phyloP scores from a whole-genome alignment of 2,113 vertebrate genomes.

The Willisornis vidua region DNA sequence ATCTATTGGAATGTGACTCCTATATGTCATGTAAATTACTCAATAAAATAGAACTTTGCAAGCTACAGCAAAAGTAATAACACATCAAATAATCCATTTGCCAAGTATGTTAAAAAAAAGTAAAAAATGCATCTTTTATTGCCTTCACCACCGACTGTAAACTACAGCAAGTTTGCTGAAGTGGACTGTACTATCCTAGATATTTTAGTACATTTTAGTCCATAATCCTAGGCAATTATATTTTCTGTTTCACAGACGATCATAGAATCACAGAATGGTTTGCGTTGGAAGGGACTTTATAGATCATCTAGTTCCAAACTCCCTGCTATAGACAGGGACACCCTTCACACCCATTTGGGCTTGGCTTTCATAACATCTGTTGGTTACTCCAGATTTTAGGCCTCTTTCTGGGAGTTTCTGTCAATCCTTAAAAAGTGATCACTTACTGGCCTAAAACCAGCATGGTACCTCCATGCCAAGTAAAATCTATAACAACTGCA shows the following conservation, averaged over 20 bases:
- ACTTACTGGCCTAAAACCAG: background rate
- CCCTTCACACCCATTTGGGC: background rate
- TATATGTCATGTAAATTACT: conserved; percentile 37
- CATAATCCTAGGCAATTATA: background rate
- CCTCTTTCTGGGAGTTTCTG: background rate
- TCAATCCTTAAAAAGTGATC: background rate
- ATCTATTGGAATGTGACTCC: background rate
- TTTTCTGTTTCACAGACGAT: background rate
- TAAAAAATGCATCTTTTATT: background rate
- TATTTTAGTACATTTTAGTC: background rate
- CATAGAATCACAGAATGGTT: background rate
- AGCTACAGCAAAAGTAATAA: conserved; percentile 12
- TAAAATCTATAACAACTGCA: background rate
- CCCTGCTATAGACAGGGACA: background rate
- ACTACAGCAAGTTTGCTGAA: background rate
- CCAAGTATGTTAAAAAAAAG: background rate
- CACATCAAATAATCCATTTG: background rate
- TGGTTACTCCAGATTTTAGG: background rate
- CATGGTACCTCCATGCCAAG: background rate
- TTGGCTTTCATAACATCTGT: background rate
- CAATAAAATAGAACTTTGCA: background rate
- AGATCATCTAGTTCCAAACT: background rate
- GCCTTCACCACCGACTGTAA: background rate
- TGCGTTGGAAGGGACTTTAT: background rate
- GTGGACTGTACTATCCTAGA: background rate